Evolutionary conservation across 2,888 invertebrate species (phyloP).

Genomic region (Rhagonycha lutea): DNA sequence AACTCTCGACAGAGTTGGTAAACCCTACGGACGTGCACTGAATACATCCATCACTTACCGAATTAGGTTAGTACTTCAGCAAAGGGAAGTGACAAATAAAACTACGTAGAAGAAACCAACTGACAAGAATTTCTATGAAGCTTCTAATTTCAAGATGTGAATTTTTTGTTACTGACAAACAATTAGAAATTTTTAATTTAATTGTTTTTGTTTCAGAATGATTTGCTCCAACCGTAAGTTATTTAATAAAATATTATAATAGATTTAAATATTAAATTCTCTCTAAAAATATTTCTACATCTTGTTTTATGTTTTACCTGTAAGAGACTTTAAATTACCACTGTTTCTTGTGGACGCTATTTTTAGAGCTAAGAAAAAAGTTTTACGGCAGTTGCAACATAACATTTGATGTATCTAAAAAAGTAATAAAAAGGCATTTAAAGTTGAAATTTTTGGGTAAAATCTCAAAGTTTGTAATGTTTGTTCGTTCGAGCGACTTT

Average conservation of each 20-base stretch:
- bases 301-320: not conserved
- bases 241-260: not conserved
- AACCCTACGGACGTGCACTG: slow-evolving; percentile 38
- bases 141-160: slow-evolving; percentile 5
- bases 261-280: not conserved
- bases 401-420: slow-evolving; percentile 14
- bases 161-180: slow-evolving; percentile 12
- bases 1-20: slow-evolving; percentile 36
- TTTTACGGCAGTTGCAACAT: slow-evolving; percentile 15
- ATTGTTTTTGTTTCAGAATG: not conserved
- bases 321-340: not conserved
- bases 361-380: slow-evolving; percentile 5
- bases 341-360: not conserved
- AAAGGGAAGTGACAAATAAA: slow-evolving; percentile 32
- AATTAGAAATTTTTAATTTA: slow-evolving; percentile 14
- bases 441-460: slow-evolving; percentile 10
- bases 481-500: slow-evolving; percentile 7
- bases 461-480: slow-evolving; percentile 11
- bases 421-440: slow-evolving; percentile 20
- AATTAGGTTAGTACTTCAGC: slow-evolving; percentile 34
- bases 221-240: not conserved
- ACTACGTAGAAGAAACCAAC: slow-evolving; percentile 28
- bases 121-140: slow-evolving; percentile 31
- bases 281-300: not conserved
- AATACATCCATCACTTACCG: slow-evolving; percentile 41